Conservation (phyloP, 2,113 vertebrate genomes). For the Martes martes region DNA sequence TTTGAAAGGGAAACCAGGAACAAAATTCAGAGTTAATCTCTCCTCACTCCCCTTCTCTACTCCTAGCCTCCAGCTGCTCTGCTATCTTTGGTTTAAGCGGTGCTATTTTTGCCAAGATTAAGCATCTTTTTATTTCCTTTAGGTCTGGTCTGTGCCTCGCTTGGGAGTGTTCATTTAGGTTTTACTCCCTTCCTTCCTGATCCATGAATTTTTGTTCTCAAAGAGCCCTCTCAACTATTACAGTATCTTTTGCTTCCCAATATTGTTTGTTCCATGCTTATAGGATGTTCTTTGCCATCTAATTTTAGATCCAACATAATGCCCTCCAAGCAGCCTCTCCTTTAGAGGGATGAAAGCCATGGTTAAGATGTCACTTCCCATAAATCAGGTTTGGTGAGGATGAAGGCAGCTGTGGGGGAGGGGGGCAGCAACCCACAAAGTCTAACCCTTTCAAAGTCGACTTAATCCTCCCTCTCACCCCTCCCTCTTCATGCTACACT, state of each 20-base stretch:
- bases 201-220: conserved; percentile 60
- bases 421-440: conserved; percentile 67
- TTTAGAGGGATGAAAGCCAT: conserved; percentile 72
- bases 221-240: not conserved
- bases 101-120: conserved; percentile 45
- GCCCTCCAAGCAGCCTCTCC: conserved; percentile 54
- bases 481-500: conserved; percentile 60
- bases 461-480: conserved; percentile 81
- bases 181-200: conserved; percentile 56
- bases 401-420: conserved; percentile 56
- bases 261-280: conserved; percentile 74
- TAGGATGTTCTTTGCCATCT: conserved; percentile 71
- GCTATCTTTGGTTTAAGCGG: conserved; percentile 52
- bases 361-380: conserved; percentile 78
- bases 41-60: not conserved
- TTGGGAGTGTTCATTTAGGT: conserved; percentile 36
- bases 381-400: conserved; percentile 78
- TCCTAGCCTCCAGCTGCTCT: not conserved
- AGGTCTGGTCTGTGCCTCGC: conserved; percentile 33
- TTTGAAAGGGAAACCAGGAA: conserved; percentile 14
- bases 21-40: conserved; percentile 26
- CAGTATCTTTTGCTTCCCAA: conserved; percentile 28
- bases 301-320: conserved; percentile 73
- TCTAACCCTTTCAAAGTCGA: conserved; percentile 74
- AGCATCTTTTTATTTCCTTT: conserved; percentile 52